Evolutionary conservation across 2,888 invertebrate species (phyloP).

Genomic region (Thumatha senex): DNA sequence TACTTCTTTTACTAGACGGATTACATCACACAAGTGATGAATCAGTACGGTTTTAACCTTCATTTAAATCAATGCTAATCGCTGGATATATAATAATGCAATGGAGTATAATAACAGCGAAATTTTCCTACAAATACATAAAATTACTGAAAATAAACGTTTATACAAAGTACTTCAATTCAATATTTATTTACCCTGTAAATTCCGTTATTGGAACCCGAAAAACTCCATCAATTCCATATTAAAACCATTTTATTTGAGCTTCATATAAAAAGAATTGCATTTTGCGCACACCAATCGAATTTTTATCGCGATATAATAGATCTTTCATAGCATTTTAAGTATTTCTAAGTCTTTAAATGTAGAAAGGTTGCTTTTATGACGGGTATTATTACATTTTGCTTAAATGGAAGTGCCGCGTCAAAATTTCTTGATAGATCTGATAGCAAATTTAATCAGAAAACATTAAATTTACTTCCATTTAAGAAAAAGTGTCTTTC

Average conservation of each 20-base stretch:
- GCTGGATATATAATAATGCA: not conserved
- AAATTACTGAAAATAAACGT: not conserved
- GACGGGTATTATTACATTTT: not conserved
- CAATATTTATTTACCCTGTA: conserved; percentile 14
- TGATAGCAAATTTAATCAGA: not conserved
- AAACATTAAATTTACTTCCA: not conserved
- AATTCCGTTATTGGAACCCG: conserved; percentile 9
- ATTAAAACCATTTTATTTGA: conserved; percentile 32
- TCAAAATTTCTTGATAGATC: not conserved
- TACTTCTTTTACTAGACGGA: too few species aligned
- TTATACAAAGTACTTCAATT: conserved; percentile 4
- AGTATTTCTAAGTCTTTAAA: conserved; percentile 27
- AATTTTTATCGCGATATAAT: conserved; percentile 40
- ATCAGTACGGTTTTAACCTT: too few species aligned
- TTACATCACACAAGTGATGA: too few species aligned
- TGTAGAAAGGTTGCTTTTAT: conserved; percentile 6
- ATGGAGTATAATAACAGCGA: not conserved
- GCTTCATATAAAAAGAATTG: conserved; percentile 36
- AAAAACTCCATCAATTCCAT: conserved; percentile 17
- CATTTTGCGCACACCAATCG: conserved; percentile 34
- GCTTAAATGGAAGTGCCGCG: not conserved
- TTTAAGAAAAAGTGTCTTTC: too few species aligned
- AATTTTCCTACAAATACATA: not conserved
- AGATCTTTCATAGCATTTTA: conserved; percentile 38
- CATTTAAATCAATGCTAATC: too few species aligned